Conservation (phyloP, 2,113 vertebrate genomes). For the Zosterops pallidus region DNA sequence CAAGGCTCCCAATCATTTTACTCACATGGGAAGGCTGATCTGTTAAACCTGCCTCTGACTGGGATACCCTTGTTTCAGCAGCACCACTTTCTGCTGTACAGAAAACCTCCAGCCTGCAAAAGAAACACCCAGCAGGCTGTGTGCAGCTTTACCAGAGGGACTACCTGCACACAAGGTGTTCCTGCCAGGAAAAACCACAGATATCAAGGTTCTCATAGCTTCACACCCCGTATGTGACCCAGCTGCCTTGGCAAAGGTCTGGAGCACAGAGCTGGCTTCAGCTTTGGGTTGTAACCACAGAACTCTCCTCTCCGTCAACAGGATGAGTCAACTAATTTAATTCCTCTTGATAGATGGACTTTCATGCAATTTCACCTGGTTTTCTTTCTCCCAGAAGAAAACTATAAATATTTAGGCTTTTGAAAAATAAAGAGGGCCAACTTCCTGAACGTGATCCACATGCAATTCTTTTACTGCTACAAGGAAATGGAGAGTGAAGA, state of each 20-base stretch:
- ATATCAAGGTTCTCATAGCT: neutral
- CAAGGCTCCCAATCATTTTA: neutral
- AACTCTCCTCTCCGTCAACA: neutral
- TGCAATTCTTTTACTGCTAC: neutral
- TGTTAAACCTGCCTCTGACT: neutral
- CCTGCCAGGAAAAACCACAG: neutral
- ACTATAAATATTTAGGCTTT: slow-evolving; percentile 45
- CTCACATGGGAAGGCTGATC: rapidly evolving
- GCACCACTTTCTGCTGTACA: neutral
- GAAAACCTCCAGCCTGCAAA: neutral
- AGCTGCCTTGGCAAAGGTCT: slow-evolving; percentile 29
- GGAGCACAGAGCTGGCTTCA: neutral
- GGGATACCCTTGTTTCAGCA: neutral
- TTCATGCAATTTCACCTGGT: slow-evolving; percentile 27
- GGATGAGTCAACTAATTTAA: slow-evolving; percentile 32
- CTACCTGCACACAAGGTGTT: neutral
- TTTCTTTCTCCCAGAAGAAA: slow-evolving; percentile 57
- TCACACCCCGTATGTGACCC: neutral
- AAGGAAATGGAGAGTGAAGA: neutral
- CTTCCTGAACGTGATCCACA: slow-evolving; percentile 14
- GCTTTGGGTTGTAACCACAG: slow-evolving; percentile 1
- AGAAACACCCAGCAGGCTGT: neutral
- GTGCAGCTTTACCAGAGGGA: neutral
- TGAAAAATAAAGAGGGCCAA: slow-evolving; percentile 48
- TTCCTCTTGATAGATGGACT: slow-evolving; percentile 39